Evolutionary conservation across 2,888 invertebrate species (phyloP).

Genomic region (Aleiodes testaceus): DNA sequence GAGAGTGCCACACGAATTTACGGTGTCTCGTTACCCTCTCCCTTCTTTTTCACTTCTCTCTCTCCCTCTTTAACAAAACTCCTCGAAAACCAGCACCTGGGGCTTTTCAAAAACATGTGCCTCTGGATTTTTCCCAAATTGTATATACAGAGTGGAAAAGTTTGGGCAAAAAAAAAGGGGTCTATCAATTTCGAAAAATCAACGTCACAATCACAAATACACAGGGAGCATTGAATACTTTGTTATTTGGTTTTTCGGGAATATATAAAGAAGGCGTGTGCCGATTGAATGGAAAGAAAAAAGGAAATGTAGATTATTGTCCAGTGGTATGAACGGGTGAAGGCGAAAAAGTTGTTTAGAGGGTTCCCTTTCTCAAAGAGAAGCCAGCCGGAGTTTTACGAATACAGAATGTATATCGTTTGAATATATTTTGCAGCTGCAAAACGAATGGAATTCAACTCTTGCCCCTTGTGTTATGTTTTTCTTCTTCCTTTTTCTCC

Average conservation of each 20-base stretch:
- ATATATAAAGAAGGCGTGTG: constrained; percentile 27
- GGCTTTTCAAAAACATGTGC: constrained; percentile 15
- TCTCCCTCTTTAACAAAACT: not conserved
- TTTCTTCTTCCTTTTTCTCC: constrained; percentile 3
- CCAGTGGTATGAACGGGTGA: constrained; percentile 26
- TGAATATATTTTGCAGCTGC: constrained; percentile 35
- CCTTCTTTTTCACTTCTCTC: not conserved
- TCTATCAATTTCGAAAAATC: constrained; percentile 30
- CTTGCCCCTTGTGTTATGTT: constrained; percentile 28
- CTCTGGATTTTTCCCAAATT: constrained; percentile 23
- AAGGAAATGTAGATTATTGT: constrained; percentile 27
- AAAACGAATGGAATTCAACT: constrained; percentile 30
- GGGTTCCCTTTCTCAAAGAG: constrained; percentile 21
- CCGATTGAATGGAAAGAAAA: constrained; percentile 23
- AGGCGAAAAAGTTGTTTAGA: constrained; percentile 29
- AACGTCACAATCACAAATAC: not conserved
- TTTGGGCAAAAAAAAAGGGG: constrained; percentile 41
- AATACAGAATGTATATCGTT: constrained; percentile 31
- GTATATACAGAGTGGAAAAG: constrained; percentile 14
- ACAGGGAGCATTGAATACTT: constrained; percentile 33
- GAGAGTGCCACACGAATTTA: constrained; percentile 23
- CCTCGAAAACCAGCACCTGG: constrained; percentile 2
- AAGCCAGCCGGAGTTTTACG: constrained; percentile 27
- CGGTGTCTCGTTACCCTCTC: constrained; percentile 35
- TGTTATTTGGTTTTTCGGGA: constrained; percentile 16